These are phyloP conservation scores for Dolichopus griseipennis DNA, from an alignment of 2,888 invertebrate genomes.

Conservation along the genomic window DNA sequence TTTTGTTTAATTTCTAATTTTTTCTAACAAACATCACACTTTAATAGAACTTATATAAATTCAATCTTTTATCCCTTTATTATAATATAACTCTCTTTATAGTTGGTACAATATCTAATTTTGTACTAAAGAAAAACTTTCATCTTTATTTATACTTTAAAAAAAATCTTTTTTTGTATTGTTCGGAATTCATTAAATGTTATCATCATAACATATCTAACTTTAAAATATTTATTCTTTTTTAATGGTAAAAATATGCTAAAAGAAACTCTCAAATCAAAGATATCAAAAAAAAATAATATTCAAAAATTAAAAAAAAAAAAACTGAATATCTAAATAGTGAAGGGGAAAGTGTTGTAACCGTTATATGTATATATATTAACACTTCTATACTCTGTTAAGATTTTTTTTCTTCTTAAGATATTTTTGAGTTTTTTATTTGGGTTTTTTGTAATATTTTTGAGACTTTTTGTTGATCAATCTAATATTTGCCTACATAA, in stretches of 20 bases:
- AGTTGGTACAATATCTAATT: too few relatives aligned
- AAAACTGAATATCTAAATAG: background rate
- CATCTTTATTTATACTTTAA: too few relatives aligned
- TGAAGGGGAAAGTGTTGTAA: slow-evolving; percentile 4
- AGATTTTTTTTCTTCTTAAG: slow-evolving; percentile 3
- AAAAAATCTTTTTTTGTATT: background rate
- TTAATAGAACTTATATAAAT: too few relatives aligned
- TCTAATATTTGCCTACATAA: slow-evolving; percentile 3
- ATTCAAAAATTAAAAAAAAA: background rate
- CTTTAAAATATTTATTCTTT: background rate
- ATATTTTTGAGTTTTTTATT: background rate
- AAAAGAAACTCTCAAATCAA: background rate
- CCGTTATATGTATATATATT: slow-evolving; percentile 6
- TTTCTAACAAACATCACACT: too few relatives aligned
- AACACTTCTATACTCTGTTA: background rate
- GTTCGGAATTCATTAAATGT: background rate
- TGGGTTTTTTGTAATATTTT: too few relatives aligned
- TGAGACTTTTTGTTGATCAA: background rate
- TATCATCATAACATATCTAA: background rate
- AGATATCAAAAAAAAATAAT: background rate
- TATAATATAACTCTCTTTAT: too few relatives aligned
- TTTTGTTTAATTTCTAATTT: background rate
- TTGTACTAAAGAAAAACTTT: too few relatives aligned
- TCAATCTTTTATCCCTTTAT: too few relatives aligned
- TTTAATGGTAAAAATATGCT: background rate